Conservation (phyloP, 2,888 invertebrate genomes). For the Sycophila texana region DNA sequence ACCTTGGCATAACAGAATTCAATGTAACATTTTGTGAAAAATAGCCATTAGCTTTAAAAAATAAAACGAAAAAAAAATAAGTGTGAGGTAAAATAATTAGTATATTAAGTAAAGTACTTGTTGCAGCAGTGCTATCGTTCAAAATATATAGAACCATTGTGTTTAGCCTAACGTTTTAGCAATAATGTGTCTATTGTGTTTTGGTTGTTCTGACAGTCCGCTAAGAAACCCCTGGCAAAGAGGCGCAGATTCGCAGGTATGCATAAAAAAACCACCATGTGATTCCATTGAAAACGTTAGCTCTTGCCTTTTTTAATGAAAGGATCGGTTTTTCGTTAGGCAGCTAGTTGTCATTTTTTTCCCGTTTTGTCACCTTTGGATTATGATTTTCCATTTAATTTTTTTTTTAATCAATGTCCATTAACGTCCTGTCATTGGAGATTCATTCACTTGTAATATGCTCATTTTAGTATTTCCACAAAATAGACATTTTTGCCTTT, state of each 20-base stretch:
- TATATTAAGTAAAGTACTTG: constrained; percentile 40
- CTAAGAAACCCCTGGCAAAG: constrained; percentile 74
- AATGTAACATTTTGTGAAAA: too few relatives aligned
- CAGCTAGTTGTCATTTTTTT: constrained; percentile 54
- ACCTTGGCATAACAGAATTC: too few relatives aligned
- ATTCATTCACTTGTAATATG: constrained; percentile 53
- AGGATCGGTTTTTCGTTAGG: constrained; percentile 50
- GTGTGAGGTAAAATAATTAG: background rate
- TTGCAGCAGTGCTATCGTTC: constrained; percentile 52
- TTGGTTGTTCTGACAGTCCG: constrained; percentile 74
- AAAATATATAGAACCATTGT: constrained; percentile 51
- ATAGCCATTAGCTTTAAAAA: background rate
- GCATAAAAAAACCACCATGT: constrained; percentile 62
- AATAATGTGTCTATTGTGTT: constrained; percentile 63
- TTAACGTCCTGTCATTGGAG: constrained; percentile 52
- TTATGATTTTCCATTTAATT: constrained; percentile 39
- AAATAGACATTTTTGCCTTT: constrained; percentile 38
- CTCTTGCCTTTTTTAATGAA: constrained; percentile 51
- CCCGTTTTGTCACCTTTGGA: constrained; percentile 47
- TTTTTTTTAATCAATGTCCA: constrained; percentile 54
- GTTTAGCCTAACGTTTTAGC: constrained; percentile 61
- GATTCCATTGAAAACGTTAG: constrained; percentile 58
- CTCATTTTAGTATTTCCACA: constrained; percentile 49
- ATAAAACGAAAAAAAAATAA: background rate
- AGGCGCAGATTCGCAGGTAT: constrained; percentile 75